phyloP scores from a whole-genome alignment of 2,113 vertebrate species.

The Seriola quinqueradiata region DNA sequence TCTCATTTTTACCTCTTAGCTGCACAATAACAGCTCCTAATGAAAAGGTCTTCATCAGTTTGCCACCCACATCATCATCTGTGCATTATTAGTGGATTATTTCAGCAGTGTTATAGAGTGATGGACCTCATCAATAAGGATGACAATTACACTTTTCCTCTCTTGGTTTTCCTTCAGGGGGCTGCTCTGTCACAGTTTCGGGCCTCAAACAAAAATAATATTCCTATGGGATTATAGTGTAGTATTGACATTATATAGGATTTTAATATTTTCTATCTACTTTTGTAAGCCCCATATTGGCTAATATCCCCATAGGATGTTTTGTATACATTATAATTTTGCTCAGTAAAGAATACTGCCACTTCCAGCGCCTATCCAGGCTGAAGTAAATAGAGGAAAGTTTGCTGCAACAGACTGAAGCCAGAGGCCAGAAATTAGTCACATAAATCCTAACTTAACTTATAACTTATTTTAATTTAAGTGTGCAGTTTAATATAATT shows the following conservation, averaged over 20 bases:
- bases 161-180: not conserved
- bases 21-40: not conserved
- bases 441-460: not conserved
- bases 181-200: not conserved
- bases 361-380: too few relatives aligned
- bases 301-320: not conserved
- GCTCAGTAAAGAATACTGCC: too few relatives aligned
- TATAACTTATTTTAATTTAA: not conserved
- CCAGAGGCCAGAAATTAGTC: not conserved
- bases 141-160: not conserved
- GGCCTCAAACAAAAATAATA: not conserved
- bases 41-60: not conserved
- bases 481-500: not conserved
- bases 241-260: not conserved
- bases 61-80: too few relatives aligned
- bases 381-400: too few relatives aligned
- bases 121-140: not conserved
- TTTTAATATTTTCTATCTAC: not conserved
- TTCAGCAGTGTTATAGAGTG: not conserved
- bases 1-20: not conserved
- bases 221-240: not conserved
- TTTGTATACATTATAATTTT: not conserved
- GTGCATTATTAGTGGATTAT: not conserved
- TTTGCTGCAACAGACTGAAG: too few relatives aligned
- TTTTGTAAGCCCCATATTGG: not conserved